A percentile compares a stretch with the other conserved stretches of the same genome.
Evolutionary conservation across 1,140 invertebrate genomes (phyloP).

Genomic region (Physella acuta): DNA sequence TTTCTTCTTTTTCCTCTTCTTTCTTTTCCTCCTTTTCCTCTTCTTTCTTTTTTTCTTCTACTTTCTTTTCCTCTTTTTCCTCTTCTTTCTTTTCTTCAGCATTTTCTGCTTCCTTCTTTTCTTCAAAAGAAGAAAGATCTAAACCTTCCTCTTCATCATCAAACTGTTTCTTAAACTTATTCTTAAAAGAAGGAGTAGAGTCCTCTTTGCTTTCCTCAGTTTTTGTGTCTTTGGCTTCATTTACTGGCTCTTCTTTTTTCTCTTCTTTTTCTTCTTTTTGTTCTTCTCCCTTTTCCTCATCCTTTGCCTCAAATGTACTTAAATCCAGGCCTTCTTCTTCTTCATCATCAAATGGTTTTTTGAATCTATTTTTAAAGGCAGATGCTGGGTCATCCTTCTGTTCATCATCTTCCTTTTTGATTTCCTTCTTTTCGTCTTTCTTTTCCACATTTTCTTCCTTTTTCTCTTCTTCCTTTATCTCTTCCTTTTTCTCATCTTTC

Average conservation of each 20-base stretch:
- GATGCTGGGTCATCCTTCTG: slow-evolving; percentile 25
- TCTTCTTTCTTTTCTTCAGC: slow-evolving; percentile 27
- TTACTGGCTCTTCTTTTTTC: slow-evolving; percentile 23
- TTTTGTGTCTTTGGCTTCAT: slow-evolving; percentile 23
- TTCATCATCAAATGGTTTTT: slow-evolving; percentile 29
- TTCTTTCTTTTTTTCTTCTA: slow-evolving; percentile 26
- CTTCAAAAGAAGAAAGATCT: slow-evolving; percentile 29
- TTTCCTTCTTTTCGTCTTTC: slow-evolving; percentile 28
- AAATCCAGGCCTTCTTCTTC: slow-evolving; percentile 24
- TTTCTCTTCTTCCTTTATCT: slow-evolving; percentile 26
- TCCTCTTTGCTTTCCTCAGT: slow-evolving; percentile 29
- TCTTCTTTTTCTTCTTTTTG: slow-evolving; percentile 27
- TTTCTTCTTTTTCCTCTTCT: slow-evolving; percentile 29
- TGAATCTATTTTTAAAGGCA: slow-evolving; percentile 23
- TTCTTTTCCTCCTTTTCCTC: slow-evolving; percentile 27
- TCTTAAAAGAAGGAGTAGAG: slow-evolving; percentile 23
- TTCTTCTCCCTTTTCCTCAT: slow-evolving; percentile 18
- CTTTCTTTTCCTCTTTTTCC: slow-evolving; percentile 18
- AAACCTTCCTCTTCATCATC: slow-evolving; percentile 32
- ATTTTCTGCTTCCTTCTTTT: slow-evolving; percentile 14
- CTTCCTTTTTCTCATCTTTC: slow-evolving; percentile 26
- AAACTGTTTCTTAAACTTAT: slow-evolving; percentile 27
- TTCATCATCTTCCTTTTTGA: slow-evolving; percentile 28
- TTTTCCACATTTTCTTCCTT: slow-evolving; percentile 24
- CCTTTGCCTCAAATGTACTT: too few species aligned